Evolutionary conservation across 2,113 vertebrate species (phyloP).

Genomic region (Oncorhynchus kisutch): DNA sequence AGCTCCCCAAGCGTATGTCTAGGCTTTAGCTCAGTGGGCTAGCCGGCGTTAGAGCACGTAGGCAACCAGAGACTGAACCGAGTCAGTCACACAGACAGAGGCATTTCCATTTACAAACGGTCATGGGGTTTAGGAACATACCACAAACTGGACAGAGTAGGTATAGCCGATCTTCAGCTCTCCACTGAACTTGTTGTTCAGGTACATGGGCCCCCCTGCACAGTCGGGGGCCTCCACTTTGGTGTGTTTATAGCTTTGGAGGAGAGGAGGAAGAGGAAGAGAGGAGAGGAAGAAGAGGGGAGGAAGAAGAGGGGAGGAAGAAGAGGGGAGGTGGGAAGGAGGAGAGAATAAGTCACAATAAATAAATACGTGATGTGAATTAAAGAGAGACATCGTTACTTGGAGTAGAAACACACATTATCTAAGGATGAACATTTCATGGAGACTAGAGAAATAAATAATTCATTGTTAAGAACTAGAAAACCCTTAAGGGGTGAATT

Average conservation of each 20-base stretch:
- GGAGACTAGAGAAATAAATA: too few species aligned
- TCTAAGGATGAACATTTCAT: too few species aligned
- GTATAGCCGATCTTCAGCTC: slow-evolving; percentile 84
- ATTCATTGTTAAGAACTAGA: too few species aligned
- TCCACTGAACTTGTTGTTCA: slow-evolving; percentile 80
- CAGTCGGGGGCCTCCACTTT: slow-evolving; percentile 80
- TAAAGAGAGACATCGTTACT: too few species aligned
- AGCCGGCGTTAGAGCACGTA: too few species aligned
- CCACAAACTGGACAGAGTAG: slow-evolving; percentile 83
- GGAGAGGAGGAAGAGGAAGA: slow-evolving; percentile 18
- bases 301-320: too few species aligned
- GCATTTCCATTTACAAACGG: neutral
- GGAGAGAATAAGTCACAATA: neutral
- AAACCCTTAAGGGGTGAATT: too few species aligned
- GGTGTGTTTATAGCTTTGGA: slow-evolving; percentile 80
- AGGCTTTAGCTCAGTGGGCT: too few species aligned
- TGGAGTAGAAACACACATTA: too few species aligned
- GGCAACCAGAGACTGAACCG: neutral
- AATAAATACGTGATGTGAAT: neutral
- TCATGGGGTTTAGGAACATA: slow-evolving; percentile 51
- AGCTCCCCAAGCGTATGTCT: too few species aligned
- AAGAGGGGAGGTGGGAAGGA: neutral
- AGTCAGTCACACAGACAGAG: neutral
- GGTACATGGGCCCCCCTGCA: slow-evolving; percentile 84
- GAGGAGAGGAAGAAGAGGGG: neutral